phyloP scores from a whole-genome alignment of 2,113 vertebrate species.

The Notiomystis cincta region DNA sequence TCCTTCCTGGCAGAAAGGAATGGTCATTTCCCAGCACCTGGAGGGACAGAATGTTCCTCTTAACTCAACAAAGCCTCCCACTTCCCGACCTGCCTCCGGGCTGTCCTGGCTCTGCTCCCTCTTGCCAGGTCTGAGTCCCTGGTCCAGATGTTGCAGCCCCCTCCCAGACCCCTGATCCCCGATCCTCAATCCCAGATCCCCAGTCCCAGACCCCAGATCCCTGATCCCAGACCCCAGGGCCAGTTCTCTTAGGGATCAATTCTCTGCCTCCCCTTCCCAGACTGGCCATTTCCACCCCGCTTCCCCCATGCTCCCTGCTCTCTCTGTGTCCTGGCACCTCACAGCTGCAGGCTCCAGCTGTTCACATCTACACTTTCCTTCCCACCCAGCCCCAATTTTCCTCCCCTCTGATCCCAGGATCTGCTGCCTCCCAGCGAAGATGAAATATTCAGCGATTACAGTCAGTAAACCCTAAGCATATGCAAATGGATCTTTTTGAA shows the following conservation, averaged over 20 bases:
- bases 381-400: not conserved
- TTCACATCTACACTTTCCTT: not conserved
- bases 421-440: not conserved
- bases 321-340: not conserved
- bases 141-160: not conserved
- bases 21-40: not conserved
- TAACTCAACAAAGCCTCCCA: not conserved
- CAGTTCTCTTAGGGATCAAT: not conserved
- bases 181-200: too few relatives aligned
- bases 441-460: conserved; percentile 7
- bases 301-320: not conserved
- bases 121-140: not conserved
- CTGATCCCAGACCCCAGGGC: not conserved
- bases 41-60: not conserved
- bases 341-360: not conserved
- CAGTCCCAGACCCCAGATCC: not conserved
- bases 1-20: not conserved
- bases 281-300: fast-evolving
- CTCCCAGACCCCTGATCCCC: not conserved
- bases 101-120: not conserved
- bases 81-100: not conserved
- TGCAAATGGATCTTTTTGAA: conserved; percentile 34
- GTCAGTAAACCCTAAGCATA: not conserved
- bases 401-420: not conserved
- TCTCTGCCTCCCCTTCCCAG: not conserved